A percentile compares a stretch with the other conserved stretches of the same genome.
phyloP scores from a whole-genome alignment of 2,797 vertebrate species.

The Bovichtus variegatus region DNA sequence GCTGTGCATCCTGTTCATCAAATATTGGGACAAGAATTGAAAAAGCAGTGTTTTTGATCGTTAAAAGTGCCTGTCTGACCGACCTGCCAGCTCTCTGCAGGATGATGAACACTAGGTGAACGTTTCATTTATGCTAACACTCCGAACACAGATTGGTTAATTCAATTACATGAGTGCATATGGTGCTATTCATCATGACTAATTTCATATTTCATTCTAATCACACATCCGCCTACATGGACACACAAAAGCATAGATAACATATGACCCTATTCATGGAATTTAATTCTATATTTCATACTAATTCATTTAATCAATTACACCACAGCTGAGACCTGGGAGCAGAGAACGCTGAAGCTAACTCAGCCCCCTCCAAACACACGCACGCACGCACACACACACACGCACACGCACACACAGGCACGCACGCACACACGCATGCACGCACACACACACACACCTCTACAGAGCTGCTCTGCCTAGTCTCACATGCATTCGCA shows the following conservation, averaged over 20 bases:
- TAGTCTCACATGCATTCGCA: conserved; percentile 55
- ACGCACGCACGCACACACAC: not conserved
- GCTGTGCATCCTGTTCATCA: conserved; percentile 32
- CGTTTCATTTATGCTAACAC: conserved; percentile 52
- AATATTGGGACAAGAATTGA: conserved; percentile 25
- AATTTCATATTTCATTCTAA: conserved; percentile 75
- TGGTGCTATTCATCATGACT: conserved; percentile 69
- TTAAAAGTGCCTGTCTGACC: conserved; percentile 20
- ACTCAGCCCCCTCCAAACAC: conserved; percentile 1
- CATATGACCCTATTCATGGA: conserved; percentile 65
- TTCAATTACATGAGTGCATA: conserved; percentile 66
- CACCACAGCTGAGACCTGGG: conserved; percentile 70
- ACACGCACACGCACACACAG: conserved; percentile 12
- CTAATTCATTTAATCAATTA: conserved; percentile 77
- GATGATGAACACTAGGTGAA: conserved; percentile 32
- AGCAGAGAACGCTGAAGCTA: conserved; percentile 33
- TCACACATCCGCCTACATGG: conserved; percentile 40
- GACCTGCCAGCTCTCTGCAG: not conserved
- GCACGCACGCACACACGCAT: conserved; percentile 33
- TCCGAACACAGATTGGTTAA: conserved; percentile 45
- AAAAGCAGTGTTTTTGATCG: not conserved
- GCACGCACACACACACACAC: conserved; percentile 24
- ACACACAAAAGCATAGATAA: conserved; percentile 38
- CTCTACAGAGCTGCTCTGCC: conserved; percentile 35
- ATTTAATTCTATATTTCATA: conserved; percentile 72